These are phyloP conservation scores for Habropoda laboriosa DNA, from an alignment of 1,140 invertebrate species.

Conservation along the genomic window DNA sequence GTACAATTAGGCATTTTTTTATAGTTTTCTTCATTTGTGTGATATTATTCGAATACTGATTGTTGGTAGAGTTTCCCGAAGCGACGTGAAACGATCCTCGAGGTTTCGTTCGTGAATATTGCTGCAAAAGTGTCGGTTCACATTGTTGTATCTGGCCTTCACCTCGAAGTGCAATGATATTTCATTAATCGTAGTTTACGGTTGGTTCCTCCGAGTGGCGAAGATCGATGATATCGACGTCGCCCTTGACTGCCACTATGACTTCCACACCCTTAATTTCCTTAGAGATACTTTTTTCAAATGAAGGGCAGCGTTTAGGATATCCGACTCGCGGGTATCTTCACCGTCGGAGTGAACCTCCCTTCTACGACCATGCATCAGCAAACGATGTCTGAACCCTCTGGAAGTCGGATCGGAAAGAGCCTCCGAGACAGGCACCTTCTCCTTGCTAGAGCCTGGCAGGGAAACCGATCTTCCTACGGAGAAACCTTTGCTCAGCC, in stretches of 20 bases:
- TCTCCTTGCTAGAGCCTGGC: constrained; percentile 81
- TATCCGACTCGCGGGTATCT: constrained; percentile 83
- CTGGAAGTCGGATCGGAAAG: constrained; percentile 86
- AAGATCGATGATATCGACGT: constrained; percentile 75
- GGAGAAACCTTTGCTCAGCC: constrained; percentile 86
- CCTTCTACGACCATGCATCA: constrained; percentile 78
- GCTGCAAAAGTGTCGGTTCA: background rate
- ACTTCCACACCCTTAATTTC: constrained; percentile 89
- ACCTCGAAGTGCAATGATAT: background rate
- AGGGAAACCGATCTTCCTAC: constrained; percentile 84
- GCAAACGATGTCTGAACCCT: constrained; percentile 83
- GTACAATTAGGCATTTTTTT: constrained; percentile 32
- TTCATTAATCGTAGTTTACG: constrained; percentile 33
- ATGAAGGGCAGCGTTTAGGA: constrained; percentile 86
- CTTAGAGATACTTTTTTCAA: constrained; percentile 89
- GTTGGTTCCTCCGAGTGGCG: constrained; percentile 71
- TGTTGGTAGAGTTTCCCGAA: background rate
- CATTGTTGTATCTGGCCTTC: background rate
- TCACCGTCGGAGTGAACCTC: constrained; percentile 91
- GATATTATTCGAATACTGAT: background rate
- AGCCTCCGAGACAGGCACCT: constrained; percentile 84
- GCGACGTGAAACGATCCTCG: background rate
- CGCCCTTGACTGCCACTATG: constrained; percentile 83
- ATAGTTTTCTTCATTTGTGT: background rate
- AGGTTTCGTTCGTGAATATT: background rate